Evolutionary conservation across 2,113 vertebrate species (phyloP), one percentile per base, ranked within the genome.

Genomic region (Crotalus helleri): DNA sequence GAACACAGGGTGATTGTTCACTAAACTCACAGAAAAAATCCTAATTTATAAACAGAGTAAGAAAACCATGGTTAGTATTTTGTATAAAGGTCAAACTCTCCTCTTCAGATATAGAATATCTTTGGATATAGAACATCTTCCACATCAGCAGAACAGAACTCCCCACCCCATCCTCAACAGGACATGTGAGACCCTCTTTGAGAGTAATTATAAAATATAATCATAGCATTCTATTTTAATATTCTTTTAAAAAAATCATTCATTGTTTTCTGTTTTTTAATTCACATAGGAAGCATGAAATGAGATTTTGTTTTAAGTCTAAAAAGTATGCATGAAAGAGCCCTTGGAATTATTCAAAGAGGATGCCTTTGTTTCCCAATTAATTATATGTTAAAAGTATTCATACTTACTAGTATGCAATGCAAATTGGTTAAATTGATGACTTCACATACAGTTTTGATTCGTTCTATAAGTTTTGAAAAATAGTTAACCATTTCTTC

Each of bases 1-100:
- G 98, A 93, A 99, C 99, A 97, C 99, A 99, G 0, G 99, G 99
- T 49, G 99, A 99, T 53, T 99, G 99, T 94, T 99, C 99, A 95
- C 99, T 99, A 97, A 99, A 99, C 96, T 99, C 99, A 98, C 99
- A 99, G 97, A 99, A 99, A 95, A 99, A 99, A 95, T 99, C 99
- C 99, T 99, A 92, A 93, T 11, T 92, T 57, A 95, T 23, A 94
- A 90, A 95, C 1, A 95, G 89, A 46, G 55, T 49, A 95, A 74
- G 12, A 89, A 0, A 93, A 89, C 5, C 57, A 58, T 64, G 24
- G n/a, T 94, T 91, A 96, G 59, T 33, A 59, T 24, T 59, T 81
- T 61, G 74, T 21, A 21, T 44, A 44, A 81, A 81, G 69, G 69
- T 81, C 69, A 33, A 81, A 81, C 6, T 33, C 19, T 58, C 15